Evolutionary conservation across 1,140 invertebrate genomes (phyloP).

Genomic region (Plutomurus gul): DNA sequence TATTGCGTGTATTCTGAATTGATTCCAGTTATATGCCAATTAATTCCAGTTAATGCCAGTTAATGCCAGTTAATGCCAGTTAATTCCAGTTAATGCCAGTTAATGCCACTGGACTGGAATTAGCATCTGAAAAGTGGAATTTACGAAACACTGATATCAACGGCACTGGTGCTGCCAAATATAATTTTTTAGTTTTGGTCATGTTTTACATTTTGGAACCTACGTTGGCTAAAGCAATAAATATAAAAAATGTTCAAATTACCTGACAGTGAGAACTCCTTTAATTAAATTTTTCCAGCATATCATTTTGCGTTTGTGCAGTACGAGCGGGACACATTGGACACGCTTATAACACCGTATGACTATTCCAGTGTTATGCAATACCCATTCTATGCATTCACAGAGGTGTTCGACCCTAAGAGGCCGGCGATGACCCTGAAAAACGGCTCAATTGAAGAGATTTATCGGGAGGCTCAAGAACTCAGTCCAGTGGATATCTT

Average conservation of each 20-base stretch:
- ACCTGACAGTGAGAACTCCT: no score
- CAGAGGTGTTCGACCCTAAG: neutral
- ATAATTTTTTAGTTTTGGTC: no score
- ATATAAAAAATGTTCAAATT: no score
- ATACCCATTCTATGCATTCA: constrained; percentile 9
- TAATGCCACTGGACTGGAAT: no score
- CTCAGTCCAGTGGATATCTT: neutral
- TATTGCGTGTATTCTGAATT: no score
- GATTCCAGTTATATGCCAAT: neutral
- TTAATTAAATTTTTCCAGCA: neutral
- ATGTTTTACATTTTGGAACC: no score
- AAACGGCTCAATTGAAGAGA: neutral
- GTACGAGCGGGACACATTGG: neutral
- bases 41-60: neutral
- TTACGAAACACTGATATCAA: no score
- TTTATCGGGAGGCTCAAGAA: neutral
- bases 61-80: neutral
- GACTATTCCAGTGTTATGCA: constrained; percentile 37
- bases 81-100: no score
- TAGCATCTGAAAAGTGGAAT: no score
- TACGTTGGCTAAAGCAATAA: no score
- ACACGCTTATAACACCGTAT: constrained; percentile 5
- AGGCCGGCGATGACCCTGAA: neutral
- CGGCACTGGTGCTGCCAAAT: no score
- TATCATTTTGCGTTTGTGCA: neutral